Conservation (phyloP, 30 jellyfish, hydroid and myxozoan species). For the Aurelia coerulea region DNA sequence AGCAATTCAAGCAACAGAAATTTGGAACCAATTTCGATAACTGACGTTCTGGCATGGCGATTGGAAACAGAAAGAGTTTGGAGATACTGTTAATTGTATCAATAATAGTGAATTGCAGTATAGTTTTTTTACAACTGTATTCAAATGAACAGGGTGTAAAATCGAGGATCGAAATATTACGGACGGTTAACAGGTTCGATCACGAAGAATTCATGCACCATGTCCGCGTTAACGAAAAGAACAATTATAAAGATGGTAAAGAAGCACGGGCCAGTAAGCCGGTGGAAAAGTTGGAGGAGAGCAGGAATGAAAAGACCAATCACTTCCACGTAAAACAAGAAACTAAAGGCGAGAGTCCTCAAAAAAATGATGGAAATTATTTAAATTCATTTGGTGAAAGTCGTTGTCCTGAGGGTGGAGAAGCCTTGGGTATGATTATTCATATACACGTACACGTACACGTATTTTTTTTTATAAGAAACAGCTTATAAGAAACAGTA, state of each 20-base stretch:
- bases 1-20: too few relatives aligned
- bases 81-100: slow-evolving; percentile 5
- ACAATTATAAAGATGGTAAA: not conserved
- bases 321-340: too few relatives aligned
- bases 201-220: not conserved
- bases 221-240: not conserved
- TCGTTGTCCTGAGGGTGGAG: slow-evolving; percentile 56
- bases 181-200: not conserved
- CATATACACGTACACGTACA: too few relatives aligned
- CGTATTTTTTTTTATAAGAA: too few relatives aligned
- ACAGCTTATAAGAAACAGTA: too few relatives aligned
- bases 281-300: too few relatives aligned
- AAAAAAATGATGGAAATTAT: too few relatives aligned
- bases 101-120: not conserved
- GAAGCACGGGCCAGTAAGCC: too few relatives aligned
- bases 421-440: slow-evolving; percentile 12
- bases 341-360: too few relatives aligned
- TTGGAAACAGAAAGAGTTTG: not conserved
- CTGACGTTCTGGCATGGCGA: not conserved
- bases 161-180: not conserved
- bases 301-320: too few relatives aligned
- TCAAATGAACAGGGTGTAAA: not conserved
- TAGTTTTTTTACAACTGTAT: not conserved
- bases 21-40: too few relatives aligned
- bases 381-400: too few relatives aligned